phyloP scores from a whole-genome alignment of 1,140 invertebrate species.

The Tetramorium parvispinum region DNA sequence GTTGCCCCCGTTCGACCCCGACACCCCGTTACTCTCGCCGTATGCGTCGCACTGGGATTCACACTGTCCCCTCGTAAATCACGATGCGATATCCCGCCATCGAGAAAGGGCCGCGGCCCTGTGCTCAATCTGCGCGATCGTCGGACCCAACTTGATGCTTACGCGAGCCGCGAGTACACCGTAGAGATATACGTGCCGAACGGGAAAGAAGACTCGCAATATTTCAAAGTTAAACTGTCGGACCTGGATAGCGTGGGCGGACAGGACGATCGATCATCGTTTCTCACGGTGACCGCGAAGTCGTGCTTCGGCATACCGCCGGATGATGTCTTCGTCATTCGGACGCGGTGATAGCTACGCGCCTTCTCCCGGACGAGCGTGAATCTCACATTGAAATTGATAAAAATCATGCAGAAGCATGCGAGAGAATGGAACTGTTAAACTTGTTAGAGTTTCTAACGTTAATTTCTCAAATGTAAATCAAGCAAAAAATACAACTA shows the following conservation, averaged over 20 bases:
- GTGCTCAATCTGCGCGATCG: background rate
- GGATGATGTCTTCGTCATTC: constrained; percentile 32
- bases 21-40: constrained; percentile 52
- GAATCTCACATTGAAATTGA: constrained; percentile 2
- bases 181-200: constrained; percentile 54
- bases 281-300: constrained; percentile 51
- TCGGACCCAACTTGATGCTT: constrained; percentile 34
- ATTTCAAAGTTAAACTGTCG: constrained; percentile 75
- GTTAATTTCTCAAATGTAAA: background rate
- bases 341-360: background rate
- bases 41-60: constrained; percentile 67
- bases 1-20: constrained; percentile 17
- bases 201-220: constrained; percentile 58
- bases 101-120: background rate
- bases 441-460: background rate
- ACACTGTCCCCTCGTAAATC: constrained; percentile 78
- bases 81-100: constrained; percentile 52
- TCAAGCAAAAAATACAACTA: background rate
- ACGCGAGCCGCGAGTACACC: constrained; percentile 18
- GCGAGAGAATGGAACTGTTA: background rate
- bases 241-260: constrained; percentile 65
- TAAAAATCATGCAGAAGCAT: background rate
- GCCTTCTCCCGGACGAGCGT: background rate
- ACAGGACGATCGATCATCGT: constrained; percentile 70
- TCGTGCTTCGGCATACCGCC: constrained; percentile 23